Base-by-base conservation (phyloP, 2,888 invertebrate genomes). In the Hydrotaea diabolus region DNA sequence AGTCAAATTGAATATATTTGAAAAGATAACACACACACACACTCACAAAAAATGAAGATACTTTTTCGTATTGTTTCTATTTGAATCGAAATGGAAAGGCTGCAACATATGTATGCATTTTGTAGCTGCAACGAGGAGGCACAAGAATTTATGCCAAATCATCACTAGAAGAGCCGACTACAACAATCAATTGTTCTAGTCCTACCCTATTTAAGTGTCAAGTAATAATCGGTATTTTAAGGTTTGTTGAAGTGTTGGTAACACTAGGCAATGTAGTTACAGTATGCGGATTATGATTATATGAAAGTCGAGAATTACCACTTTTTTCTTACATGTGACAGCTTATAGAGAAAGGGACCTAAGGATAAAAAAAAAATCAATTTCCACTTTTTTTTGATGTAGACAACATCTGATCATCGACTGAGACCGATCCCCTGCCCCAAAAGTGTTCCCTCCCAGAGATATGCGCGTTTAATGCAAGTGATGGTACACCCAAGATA, bases 81-180 rank as follows among this genome's bases (percentile, higher is more conserved):
- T 69, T 69, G 39, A 39, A 19, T 23, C 46, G 46, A 69, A 69
- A 17, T 62, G 31, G 31, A 62, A 69, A 43, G 43, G 46, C 46
- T 23, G 43, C 39, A 57, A 57, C 23, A 71, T 19, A 64, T 71
- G 55, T 11, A 26, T 83, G 77, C 77, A 80, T 77, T n/a, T 83
- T 83, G 59, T 66, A 72, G 59, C 19, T n/a, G 49, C 69, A 46
- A 64, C 49, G 5, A 21, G 69, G 23, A 46, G 69, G 46, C 23
- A 69, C 23, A 69, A 15, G 77, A 78, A 69, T 69, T 69, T 79
- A 69, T 77, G 84, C 81, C 79, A 82, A 82, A 85, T 85, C 84
- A 85, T 85, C 79, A 69, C 69, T 43, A 39, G 66, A 79, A 43
- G n/a, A n/a, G n/a, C 62, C 43, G 62, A 53, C 43, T 69, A 77